Evolutionary conservation across 2,797 vertebrate species (phyloP).

Genomic region (Enteromius radiatus): DNA sequence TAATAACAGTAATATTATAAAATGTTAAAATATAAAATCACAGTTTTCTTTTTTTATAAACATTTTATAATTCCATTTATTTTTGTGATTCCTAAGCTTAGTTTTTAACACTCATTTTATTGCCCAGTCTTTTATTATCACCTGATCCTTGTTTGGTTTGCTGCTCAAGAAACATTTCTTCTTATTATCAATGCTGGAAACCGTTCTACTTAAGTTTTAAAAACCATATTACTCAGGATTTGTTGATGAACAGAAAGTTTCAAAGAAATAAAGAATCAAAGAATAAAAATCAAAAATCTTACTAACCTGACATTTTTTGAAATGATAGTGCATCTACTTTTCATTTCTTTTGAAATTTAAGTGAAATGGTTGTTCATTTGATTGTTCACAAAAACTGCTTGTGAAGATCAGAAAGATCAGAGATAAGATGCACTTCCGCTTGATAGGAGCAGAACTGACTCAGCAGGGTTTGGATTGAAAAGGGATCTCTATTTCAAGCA

Average conservation of each 20-base stretch:
- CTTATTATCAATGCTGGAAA: neutral
- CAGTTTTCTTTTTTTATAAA: neutral
- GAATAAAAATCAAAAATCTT: neutral
- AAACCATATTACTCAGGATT: neutral
- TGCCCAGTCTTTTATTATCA: neutral
- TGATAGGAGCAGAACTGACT: conserved; percentile 18
- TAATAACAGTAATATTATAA: neutral
- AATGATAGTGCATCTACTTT: neutral
- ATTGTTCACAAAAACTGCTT: neutral
- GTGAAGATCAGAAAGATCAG: conserved; percentile 5
- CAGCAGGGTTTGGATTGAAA: conserved; percentile 31
- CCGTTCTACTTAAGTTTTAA: neutral
- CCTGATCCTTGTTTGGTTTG: neutral
- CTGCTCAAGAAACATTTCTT: neutral
- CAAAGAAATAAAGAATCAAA: neutral
- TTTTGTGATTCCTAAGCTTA: neutral
- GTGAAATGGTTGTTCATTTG: neutral
- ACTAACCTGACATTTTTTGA: neutral
- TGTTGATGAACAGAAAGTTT: neutral
- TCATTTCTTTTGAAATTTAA: neutral
- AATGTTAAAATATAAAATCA: neutral
- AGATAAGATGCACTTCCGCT: conserved; percentile 21
- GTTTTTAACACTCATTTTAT: neutral
- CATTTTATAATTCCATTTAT: neutral
- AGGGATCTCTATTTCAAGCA: conserved; percentile 1